phyloP scores from a whole-genome alignment of 2,113 vertebrate species.

The Podarcis raffonei region DNA sequence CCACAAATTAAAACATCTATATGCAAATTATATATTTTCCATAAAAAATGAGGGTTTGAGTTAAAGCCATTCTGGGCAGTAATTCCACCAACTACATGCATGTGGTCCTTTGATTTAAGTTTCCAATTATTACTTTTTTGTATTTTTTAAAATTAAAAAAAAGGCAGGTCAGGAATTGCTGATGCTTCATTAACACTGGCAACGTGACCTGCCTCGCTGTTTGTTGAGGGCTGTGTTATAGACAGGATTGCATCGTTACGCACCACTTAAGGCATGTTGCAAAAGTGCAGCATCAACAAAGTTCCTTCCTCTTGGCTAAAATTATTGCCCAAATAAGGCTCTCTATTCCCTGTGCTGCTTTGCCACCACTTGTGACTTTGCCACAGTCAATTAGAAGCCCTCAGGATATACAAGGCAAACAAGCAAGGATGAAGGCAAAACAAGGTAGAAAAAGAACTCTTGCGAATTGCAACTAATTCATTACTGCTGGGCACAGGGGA shows the following conservation, averaged over 20 bases:
- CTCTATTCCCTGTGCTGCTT: conserved; percentile 10
- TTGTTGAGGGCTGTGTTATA: conserved; percentile 1
- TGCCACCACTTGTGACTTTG: not conserved
- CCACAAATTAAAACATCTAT: not conserved
- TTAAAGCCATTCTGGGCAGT: not conserved
- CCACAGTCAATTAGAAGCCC: conserved; percentile 3
- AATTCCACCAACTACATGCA: not conserved
- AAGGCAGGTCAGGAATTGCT: conserved; percentile 12
- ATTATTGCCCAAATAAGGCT: not conserved
- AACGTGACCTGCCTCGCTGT: not conserved
- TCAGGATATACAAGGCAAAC: not conserved
- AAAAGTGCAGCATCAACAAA: conserved; percentile 29
- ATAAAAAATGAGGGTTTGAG: not conserved
- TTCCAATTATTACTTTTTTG: conserved; percentile 42
- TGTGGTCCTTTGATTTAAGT: conserved; percentile 3
- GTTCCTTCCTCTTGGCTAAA: not conserved
- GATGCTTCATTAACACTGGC: conserved; percentile 11
- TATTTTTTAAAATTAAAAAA: not conserved
- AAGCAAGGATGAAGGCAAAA: not conserved
- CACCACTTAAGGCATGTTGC: conserved; percentile 3
- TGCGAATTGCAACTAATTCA: conserved; percentile 1
- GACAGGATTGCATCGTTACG: not conserved
- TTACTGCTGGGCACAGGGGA: not conserved
- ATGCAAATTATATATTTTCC: not conserved
- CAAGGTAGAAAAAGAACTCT: not conserved